phyloP scores from a whole-genome alignment of 92 coral and sea anemone genomes.

The Muricea muricata region DNA sequence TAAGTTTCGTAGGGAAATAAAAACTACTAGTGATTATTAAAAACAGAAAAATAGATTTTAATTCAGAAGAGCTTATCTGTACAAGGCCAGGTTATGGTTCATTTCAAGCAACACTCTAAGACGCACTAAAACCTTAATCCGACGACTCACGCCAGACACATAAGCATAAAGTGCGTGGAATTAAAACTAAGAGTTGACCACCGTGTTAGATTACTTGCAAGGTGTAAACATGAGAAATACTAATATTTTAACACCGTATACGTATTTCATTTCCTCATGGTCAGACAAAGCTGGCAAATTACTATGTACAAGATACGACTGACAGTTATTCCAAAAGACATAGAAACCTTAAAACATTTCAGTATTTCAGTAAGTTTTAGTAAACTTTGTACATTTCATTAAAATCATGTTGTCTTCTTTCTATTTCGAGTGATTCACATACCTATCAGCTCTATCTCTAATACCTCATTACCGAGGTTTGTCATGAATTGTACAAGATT shows the following conservation, averaged over 20 bases:
- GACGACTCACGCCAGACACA: neutral
- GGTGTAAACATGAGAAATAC: neutral
- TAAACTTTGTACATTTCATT: too few species aligned
- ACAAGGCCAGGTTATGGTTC: neutral
- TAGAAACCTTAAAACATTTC: neutral
- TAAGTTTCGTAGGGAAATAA: too few species aligned
- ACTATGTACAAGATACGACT: neutral
- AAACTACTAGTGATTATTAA: too few species aligned
- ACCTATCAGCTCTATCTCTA: too few species aligned
- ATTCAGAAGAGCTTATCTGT: too few species aligned
- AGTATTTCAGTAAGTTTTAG: neutral
- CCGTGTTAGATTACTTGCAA: neutral
- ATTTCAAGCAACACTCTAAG: slow-evolving; percentile 5
- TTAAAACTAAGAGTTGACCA: neutral
- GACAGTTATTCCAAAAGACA: neutral
- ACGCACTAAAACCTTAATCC: neutral
- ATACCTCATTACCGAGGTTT: too few species aligned
- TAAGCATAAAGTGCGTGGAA: neutral
- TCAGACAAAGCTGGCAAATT: neutral
- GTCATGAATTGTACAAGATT: too few species aligned
- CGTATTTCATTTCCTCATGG: neutral
- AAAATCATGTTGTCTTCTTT: too few species aligned
- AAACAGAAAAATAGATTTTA: too few species aligned
- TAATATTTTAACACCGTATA: neutral
- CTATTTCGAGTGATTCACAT: too few species aligned